Evolutionary conservation across 1,140 invertebrate species (phyloP), one percentile per base, ranked within the genome.

Genomic region (Penaeus japonicus): DNA sequence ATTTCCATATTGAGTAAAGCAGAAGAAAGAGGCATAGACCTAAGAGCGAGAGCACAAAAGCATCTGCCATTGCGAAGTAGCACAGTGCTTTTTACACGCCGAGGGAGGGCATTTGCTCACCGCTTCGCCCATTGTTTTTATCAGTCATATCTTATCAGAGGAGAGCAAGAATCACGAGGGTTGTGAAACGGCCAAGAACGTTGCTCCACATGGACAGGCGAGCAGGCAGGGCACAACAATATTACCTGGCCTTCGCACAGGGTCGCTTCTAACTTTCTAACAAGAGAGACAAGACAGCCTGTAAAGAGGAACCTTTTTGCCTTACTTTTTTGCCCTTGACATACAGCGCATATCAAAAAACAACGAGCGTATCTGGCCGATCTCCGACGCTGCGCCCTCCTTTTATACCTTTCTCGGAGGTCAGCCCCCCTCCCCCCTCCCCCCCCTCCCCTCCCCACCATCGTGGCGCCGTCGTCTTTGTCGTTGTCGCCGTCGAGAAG

Each of bases 261-360:
- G 79, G 85, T 87, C 85, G 79, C 55, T 77, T 65, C 85, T 87
- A 87, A 82, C 78, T 82, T 82, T 87, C 79, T 87, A 81, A 87
- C 79, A 54, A 35, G 22, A 62, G 27, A 62, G n/a, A 59, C 47
- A 20, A 73, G 78, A 30, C 73, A 39, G 70, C 27, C 70, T 73
- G 70, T 17, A 32, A 73, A 32, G n/a, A 32, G 70, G 27, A 53
- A 59, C 35, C 78, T 87, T 81, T 73, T 82, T 87, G 79, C 82
- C 62, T 81, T 75, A 82, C 79, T 87, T 82, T 87, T 81, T 82
- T 62, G 85, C 85, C 85, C 85, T 87, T 87, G 85, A 87, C 85
- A 81, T 59, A 87, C 79, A 87, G 10, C 35, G 39, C 39, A 54
- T 57, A 77, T 73, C 59, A 82, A 82, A 87, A 35, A 82, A 59